Conservation (phyloP, 2,113 vertebrate genomes). For the Peromyscus californicus region DNA sequence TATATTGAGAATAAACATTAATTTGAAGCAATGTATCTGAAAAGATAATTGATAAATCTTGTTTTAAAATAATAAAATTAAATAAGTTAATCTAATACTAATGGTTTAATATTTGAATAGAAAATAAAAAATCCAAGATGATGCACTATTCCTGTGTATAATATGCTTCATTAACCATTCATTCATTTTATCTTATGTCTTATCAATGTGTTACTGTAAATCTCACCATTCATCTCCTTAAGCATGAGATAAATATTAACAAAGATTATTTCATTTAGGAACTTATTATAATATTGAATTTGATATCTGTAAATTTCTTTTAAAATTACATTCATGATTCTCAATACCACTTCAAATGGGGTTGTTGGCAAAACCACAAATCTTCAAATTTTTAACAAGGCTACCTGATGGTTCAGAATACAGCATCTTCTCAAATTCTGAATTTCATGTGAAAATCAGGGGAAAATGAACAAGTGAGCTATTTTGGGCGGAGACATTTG, state of each 20-base stretch:
- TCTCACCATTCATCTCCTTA: neutral
- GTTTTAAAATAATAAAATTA: neutral
- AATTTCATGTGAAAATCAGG: neutral
- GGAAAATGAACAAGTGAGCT: neutral
- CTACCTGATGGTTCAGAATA: neutral
- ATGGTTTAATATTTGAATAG: constrained; percentile 1
- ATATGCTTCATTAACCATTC: neutral
- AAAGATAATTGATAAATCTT: neutral
- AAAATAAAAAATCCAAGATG: neutral
- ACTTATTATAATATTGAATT: neutral
- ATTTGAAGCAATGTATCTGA: neutral
- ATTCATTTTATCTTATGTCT: neutral
- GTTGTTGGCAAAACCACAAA: neutral
- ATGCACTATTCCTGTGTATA: neutral
- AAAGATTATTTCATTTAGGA: neutral
- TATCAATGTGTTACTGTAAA: neutral
- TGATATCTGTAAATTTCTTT: neutral
- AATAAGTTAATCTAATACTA: constrained; percentile 18
- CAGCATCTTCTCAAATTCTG: neutral
- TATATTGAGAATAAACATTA: neutral
- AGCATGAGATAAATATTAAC: neutral
- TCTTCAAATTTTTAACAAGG: neutral
- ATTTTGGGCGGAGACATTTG: neutral
- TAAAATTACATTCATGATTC: neutral
- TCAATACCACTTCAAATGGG: neutral